Conservation (phyloP, 2,113 vertebrate genomes). For the Sinocyclocheilus rhinocerous region DNA sequence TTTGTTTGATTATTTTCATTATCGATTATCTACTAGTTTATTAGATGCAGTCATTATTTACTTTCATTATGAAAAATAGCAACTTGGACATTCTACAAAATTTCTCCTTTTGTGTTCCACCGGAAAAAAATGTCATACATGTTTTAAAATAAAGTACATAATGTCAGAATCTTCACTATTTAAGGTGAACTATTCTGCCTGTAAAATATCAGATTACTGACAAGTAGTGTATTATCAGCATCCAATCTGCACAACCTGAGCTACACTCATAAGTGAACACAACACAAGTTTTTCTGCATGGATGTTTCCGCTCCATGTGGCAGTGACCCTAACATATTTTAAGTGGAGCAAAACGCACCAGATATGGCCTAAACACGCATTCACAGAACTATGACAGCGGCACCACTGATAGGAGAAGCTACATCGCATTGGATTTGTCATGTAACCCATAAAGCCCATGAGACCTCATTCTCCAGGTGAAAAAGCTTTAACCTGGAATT, state of each 20-base stretch:
- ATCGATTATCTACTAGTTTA: not conserved
- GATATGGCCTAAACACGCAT: conserved; percentile 7
- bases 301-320: conserved; percentile 6
- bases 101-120: not conserved
- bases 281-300: not conserved
- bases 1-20: not conserved
- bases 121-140: not conserved
- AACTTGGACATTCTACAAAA: not conserved
- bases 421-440: conserved; percentile 37
- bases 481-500: conserved; percentile 46
- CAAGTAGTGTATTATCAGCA: not conserved
- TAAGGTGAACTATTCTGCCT: too few species aligned
- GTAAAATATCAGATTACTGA: not conserved
- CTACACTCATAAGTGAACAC: not conserved
- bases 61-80: not conserved
- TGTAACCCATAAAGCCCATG: conserved; percentile 33
- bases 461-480: conserved; percentile 34
- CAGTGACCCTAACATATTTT: conserved; percentile 36
- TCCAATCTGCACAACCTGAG: not conserved
- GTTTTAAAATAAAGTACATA: not conserved
- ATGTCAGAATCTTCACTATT: not conserved
- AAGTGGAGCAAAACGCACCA: conserved; percentile 39
- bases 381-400: conserved; percentile 11
- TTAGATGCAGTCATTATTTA: not conserved
- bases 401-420: conserved; percentile 32